Conservation (phyloP, 2,888 invertebrate species). For the Shargacucullia verbasci region DNA sequence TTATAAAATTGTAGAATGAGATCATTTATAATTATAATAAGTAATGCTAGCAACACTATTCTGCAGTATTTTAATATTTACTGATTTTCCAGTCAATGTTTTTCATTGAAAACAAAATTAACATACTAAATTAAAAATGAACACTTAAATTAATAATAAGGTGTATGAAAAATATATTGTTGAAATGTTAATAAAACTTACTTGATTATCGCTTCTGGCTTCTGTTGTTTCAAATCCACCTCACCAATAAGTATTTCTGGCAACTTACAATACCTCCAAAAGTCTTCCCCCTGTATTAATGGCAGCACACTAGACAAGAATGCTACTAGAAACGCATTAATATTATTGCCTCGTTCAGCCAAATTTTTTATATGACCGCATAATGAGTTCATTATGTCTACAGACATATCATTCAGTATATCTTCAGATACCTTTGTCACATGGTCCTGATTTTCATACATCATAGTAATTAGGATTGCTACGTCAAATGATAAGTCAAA, state of each 20-base stretch:
- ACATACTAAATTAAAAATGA: too few species aligned
- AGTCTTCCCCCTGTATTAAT: slow-evolving; percentile 85
- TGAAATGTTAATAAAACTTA: slow-evolving; percentile 77
- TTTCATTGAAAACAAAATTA: too few species aligned
- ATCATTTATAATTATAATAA: too few species aligned
- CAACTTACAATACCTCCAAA: slow-evolving; percentile 84
- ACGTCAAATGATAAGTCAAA: slow-evolving; percentile 88
- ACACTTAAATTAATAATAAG: too few species aligned
- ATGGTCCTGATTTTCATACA: slow-evolving; percentile 91
- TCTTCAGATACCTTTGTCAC: slow-evolving; percentile 84
- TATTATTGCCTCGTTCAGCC: slow-evolving; percentile 86
- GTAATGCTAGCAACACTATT: too few species aligned
- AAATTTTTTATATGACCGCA: slow-evolving; percentile 86
- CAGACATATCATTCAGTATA: slow-evolving; percentile 84
- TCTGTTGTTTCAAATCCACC: slow-evolving; percentile 88
- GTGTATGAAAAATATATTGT: too few species aligned
- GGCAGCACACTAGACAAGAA: slow-evolving; percentile 87
- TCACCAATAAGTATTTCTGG: slow-evolving; percentile 89
- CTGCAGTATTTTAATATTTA: too few species aligned
- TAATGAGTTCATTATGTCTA: slow-evolving; percentile 72
- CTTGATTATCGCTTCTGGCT: slow-evolving; percentile 89
- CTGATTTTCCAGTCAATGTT: too few species aligned
- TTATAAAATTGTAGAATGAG: too few species aligned
- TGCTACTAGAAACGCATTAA: slow-evolving; percentile 88
- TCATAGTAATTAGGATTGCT: slow-evolving; percentile 90